phyloP scores from a whole-genome alignment of 2,113 vertebrate genomes.

The Hippolais icterina region DNA sequence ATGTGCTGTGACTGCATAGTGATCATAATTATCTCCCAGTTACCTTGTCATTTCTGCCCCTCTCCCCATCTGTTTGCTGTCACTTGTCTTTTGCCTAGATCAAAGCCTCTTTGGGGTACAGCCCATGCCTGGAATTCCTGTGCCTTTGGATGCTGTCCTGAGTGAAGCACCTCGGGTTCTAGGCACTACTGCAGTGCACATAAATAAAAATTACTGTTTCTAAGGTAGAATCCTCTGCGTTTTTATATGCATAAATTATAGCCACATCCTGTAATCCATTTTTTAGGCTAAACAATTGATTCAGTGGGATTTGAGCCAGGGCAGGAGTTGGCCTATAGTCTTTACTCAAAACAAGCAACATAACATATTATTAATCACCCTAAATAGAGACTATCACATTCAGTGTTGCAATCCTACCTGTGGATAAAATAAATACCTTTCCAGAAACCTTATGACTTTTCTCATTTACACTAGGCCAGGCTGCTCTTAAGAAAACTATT shows the following conservation, averaged over 20 bases:
- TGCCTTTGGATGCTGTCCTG: not conserved
- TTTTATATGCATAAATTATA: constrained; percentile 39
- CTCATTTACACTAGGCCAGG: not conserved
- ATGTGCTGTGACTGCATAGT: constrained; percentile 55
- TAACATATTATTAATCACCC: constrained; percentile 46
- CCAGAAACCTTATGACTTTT: constrained; percentile 21
- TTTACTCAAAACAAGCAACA: constrained; percentile 31
- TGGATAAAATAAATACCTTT: constrained; percentile 30
- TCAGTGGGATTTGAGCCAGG: constrained; percentile 24
- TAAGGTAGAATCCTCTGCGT: not conserved
- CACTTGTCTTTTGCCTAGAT: constrained; percentile 17
- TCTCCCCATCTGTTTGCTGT: constrained; percentile 62
- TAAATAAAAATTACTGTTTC: constrained; percentile 29
- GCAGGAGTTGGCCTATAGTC: constrained; percentile 2
- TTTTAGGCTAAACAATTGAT: constrained; percentile 51
- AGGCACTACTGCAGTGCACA: not conserved
- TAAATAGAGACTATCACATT: constrained; percentile 27
- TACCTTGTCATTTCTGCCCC: constrained; percentile 63
- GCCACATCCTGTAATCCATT: constrained; percentile 35
- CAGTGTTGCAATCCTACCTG: constrained; percentile 11
- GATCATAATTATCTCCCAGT: constrained; percentile 59
- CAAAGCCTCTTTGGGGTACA: constrained; percentile 1
- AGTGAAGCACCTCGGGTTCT: not conserved
- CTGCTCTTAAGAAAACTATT: not conserved
- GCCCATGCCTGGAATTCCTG: not conserved